These are phyloP conservation scores for Tolypeutes matacus DNA, from an alignment of 2,797 vertebrate species.

Conservation along the genomic window DNA sequence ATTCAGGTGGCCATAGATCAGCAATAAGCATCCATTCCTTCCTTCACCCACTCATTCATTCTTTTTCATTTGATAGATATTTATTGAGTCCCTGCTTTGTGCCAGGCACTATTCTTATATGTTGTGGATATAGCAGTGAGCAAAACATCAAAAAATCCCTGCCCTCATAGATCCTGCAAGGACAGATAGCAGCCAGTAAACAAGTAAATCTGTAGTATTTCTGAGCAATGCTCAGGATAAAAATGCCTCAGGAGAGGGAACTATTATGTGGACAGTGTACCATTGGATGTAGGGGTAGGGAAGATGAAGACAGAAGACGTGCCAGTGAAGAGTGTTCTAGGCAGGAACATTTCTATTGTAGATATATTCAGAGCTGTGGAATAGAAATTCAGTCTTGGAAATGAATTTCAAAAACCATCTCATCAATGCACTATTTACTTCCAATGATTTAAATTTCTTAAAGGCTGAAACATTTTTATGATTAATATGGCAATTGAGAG, in stretches of 20 bases:
- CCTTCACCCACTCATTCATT: background rate
- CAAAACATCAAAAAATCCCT: background rate
- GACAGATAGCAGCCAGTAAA: background rate
- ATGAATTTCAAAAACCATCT: conserved; percentile 13
- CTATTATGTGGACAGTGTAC: background rate
- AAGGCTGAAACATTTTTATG: conserved; percentile 9
- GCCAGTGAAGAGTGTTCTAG: background rate
- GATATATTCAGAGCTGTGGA: background rate
- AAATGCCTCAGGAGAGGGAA: background rate
- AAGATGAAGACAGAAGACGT: background rate
- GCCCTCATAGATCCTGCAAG: background rate
- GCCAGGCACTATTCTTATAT: background rate
- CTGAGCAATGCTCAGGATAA: background rate
- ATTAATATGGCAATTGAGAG: background rate
- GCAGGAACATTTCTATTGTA: background rate
- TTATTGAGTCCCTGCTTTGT: background rate
- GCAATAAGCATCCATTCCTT: background rate
- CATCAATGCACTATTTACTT: background rate
- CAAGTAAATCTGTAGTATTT: background rate
- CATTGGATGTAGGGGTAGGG: accelerated
- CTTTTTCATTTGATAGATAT: background rate
- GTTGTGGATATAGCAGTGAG: background rate
- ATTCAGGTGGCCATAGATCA: conserved; percentile 17
- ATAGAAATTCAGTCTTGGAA: background rate
- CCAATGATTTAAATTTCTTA: background rate